Conservation (phyloP, 92 coral and sea anemone species). For the Ricordea florida region DNA sequence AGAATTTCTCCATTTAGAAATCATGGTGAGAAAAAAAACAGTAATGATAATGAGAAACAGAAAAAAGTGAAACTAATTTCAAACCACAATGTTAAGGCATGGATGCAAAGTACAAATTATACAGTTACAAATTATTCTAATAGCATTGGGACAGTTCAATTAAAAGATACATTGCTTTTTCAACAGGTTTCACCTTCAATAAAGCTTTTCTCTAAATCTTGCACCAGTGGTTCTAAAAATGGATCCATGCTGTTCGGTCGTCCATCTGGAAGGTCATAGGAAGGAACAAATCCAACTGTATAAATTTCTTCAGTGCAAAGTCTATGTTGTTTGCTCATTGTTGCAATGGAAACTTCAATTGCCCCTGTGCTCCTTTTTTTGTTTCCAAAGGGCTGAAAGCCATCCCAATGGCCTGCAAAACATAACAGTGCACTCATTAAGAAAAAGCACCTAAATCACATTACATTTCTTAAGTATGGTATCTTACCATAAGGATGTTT, state of each 20-base stretch:
- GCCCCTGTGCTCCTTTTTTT: constrained; percentile 71
- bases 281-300: constrained; percentile 75
- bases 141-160: too few species aligned
- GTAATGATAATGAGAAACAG: too few species aligned
- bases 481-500: too few species aligned
- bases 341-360: constrained; percentile 62
- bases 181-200: constrained; percentile 51
- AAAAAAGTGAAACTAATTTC: too few species aligned
- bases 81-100: too few species aligned
- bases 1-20: too few species aligned
- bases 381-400: constrained; percentile 65
- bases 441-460: too few species aligned
- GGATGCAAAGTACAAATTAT: too few species aligned
- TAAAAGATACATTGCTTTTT: background rate
- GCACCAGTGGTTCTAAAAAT: constrained; percentile 58
- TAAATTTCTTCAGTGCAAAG: constrained; percentile 64
- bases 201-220: constrained; percentile 60
- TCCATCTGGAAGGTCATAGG: constrained; percentile 71
- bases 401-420: constrained; percentile 62
- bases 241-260: constrained; percentile 69
- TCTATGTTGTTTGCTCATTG: constrained; percentile 53
- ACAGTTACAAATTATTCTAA: too few species aligned
- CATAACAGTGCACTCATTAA: too few species aligned
- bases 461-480: too few species aligned
- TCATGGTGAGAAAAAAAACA: background rate